phyloP scores from a whole-genome alignment of 2,888 invertebrate genomes.

The Exephanes ischioxanthus region DNA sequence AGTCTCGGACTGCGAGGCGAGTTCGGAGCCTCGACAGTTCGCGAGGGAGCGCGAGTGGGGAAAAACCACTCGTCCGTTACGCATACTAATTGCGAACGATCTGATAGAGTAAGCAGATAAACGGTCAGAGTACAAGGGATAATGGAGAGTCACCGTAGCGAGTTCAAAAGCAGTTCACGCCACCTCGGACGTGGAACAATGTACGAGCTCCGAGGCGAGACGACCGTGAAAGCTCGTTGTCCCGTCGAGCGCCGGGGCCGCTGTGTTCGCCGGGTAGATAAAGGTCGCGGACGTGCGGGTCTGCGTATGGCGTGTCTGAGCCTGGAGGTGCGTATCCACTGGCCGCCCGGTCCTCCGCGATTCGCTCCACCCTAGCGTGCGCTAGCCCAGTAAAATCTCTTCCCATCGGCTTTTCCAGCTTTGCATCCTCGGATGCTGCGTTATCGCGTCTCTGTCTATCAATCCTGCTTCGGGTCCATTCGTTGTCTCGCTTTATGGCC shows the following conservation, averaged over 20 bases:
- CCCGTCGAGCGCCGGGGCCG: not conserved
- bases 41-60: not conserved
- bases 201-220: conserved; percentile 42
- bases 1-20: not conserved
- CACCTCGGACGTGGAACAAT: conserved; percentile 32
- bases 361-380: not conserved
- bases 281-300: conserved; percentile 40
- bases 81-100: conserved; percentile 35
- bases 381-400: conserved; percentile 24
- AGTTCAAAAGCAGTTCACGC: conserved; percentile 38
- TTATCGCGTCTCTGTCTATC: not conserved
- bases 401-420: not conserved
- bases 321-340: conserved; percentile 26
- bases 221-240: conserved; percentile 43
- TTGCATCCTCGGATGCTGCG: not conserved
- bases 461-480: not conserved
- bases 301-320: conserved; percentile 5
- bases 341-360: not conserved
- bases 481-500: not conserved
- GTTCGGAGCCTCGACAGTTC: not conserved
- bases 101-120: conserved; percentile 53
- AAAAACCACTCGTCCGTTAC: conserved; percentile 12
- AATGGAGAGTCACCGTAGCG: not conserved
- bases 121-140: conserved; percentile 26
- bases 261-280: conserved; percentile 25